These are phyloP conservation scores for Hyla sarda DNA, from an alignment of 2,113 vertebrate genomes.

Conservation along the genomic window DNA sequence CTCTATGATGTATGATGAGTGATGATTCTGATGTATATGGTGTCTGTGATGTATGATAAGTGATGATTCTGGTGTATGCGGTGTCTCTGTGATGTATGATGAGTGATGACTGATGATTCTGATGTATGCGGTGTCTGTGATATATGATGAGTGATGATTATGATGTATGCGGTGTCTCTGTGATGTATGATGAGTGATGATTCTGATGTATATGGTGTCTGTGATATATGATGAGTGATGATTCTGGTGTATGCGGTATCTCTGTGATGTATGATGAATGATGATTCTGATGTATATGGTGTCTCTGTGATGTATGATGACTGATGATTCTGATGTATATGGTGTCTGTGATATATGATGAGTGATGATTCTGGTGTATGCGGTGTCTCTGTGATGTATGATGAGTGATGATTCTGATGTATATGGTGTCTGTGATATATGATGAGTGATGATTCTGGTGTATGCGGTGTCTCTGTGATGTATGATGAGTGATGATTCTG, in stretches of 20 bases:
- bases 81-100: background rate
- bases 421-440: background rate
- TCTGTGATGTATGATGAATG: background rate
- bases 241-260: background rate
- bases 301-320: background rate
- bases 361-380: too few relatives aligned
- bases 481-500: background rate
- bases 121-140: background rate
- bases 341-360: background rate
- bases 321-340: background rate
- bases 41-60: background rate
- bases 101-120: too few relatives aligned
- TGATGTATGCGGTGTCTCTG: background rate
- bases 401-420: too few relatives aligned
- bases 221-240: background rate
- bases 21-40: background rate
- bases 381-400: too few relatives aligned
- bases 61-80: too few relatives aligned
- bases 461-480: background rate
- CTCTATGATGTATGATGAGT: background rate
- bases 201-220: background rate
- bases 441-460: too few relatives aligned
- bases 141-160: background rate
- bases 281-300: background rate
- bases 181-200: background rate